Evolutionary conservation across 2,113 vertebrate genomes (phyloP), one percentile per base, ranked within the genome.

Genomic region (Acrocephalus kingi): DNA sequence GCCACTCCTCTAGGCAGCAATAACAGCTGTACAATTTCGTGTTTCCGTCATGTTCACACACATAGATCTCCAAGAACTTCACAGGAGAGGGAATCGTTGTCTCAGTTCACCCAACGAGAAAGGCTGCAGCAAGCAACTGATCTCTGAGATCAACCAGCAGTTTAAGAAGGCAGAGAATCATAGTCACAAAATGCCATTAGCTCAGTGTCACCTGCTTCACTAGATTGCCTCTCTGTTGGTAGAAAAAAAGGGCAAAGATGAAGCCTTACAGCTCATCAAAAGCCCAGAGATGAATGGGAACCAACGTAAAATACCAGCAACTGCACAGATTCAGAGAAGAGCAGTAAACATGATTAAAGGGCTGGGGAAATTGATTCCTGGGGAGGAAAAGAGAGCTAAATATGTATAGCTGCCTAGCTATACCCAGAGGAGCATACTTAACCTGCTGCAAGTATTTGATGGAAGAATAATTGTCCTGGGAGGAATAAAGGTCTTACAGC

Each of bases 401-500:
- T 94, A 95, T 84, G 66, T 95, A 94, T 87, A 66, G 91, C 89
- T 94, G 89, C 89, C 87, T 72, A 72, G 77, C 61, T 92, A 87
- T 94, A 80, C 89, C 81, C 95, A 92, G 74, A 96, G 94, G 89
- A 94, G 41, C 73, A 76, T 33, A 84, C 41, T 94, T 95, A 94
- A 95, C 91, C 69, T 87, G 77, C 81, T 96, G 81, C 91, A 91
- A 89, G 89, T 89, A 95, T 95, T 94, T 95, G 91, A 95, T 96
- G 89, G 87, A 94, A 95, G 89, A 96, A 95, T 94, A 92, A 95
- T 95, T 82, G 87, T 86, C 91, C 81, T 85, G 84, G 84, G 91
- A 95, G 91, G 77, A 94, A 94, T 95, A 91, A 92, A 96, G 91
- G 89, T 96, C 93, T 92, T 89, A 95, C 74, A 94, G 71, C 81